Evolutionary conservation across 1,140 invertebrate genomes (phyloP), one percentile per base, ranked within the genome.

Genomic region (Drosophila asahinai): DNA sequence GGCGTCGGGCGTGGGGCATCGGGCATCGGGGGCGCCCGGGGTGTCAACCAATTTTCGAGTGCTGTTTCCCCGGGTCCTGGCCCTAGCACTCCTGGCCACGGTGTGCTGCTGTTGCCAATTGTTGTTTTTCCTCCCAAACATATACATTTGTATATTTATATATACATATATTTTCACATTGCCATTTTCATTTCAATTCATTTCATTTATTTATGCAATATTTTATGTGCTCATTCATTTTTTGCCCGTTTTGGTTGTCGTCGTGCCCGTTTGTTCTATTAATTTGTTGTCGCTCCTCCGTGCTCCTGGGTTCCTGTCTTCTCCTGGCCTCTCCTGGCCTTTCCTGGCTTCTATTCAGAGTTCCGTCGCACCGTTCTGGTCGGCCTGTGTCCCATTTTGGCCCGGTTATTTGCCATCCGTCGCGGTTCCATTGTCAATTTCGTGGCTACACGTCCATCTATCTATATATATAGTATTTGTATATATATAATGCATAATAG

Each of bases 161-260:
- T 63, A 61, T 55, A 45, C 45, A 17, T 73, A 55, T 82, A 66
- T 89, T 79, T 80, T 77, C 67, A 70, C 83, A 83, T 86, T 83
- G 81, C 84, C 86, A 90, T 89, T 89, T 89, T 84, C 82, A 90
- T 90, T 89, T 89, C 68, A 90, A 89, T 89, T 89, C 86, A 89
- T 89, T 86, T 89, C 74, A 86, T 90, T 89, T 89, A 89, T 89
- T 89, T 89, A 89, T 89, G 86, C 86, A 90, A 90, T 89, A 81
- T 89, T 89, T 89, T 90, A 90, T 90, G 84, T 89, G 86, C 71
- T 81, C 86, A 90, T 87, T 84, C 84, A 90, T 83, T 83, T 63
- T 83, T 83, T 61, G 43, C 64, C 77, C 57, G 57, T 60, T 73
- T 60, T 73, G 54, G 72, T 77, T 77, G 74, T 54, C 62, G 79